Base-by-base conservation (phyloP, 2,888 invertebrate species). In the Oxystoma pomonae region DNA sequence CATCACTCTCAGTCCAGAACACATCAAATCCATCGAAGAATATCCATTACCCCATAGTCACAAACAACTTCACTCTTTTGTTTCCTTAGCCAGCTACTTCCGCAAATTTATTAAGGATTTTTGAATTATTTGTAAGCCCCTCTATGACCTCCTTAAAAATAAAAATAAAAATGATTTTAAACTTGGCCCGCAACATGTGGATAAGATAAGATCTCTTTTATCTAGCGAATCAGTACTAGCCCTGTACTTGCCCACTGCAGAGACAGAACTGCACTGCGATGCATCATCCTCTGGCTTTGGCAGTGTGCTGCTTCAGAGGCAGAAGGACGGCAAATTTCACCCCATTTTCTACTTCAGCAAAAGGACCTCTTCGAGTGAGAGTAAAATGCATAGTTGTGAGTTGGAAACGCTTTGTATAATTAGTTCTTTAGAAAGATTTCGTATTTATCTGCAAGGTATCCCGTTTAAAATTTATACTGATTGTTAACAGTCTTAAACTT, bases 231-330 rank as follows among this genome's bases (percentile, higher is more conserved):
- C 74, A 16, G 67, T 75, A 21, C 67, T 77, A 51, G 60, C 68
- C 3, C 66, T 77, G 12, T 80, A 74, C 60, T 69, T 72, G 21
- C 74, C 75, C 0, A 58, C 62, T 3, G 61, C 68, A 16, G 71
- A 73, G 55, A 78, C 77, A 1, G 74, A 78, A 62, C 61, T 77
- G n/a, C n/a, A n/a, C n/a, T n/a, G n/a, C n/a, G n/a, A n/a, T n/a
- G n/a, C n/a, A n/a, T n/a, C n/a, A n/a, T n/a, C n/a, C n/a, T n/a
- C n/a, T n/a, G n/a, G n/a, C n/a, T n/a, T n/a, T n/a, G n/a, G n/a
- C n/a, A n/a, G n/a, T n/a, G n/a, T n/a, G n/a, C n/a, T n/a, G n/a
- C n/a, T n/a, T n/a, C n/a, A n/a, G n/a, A n/a, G n/a, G n/a, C n/a
- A n/a, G n/a, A n/a, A n/a, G n/a, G n/a, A n/a, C n/a, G n/a, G n/a